A percentile compares a stretch with the other conserved stretches of the same genome.
Evolutionary conservation across 1,140 invertebrate genomes (phyloP).

Genomic region (Lucilia sericata): DNA sequence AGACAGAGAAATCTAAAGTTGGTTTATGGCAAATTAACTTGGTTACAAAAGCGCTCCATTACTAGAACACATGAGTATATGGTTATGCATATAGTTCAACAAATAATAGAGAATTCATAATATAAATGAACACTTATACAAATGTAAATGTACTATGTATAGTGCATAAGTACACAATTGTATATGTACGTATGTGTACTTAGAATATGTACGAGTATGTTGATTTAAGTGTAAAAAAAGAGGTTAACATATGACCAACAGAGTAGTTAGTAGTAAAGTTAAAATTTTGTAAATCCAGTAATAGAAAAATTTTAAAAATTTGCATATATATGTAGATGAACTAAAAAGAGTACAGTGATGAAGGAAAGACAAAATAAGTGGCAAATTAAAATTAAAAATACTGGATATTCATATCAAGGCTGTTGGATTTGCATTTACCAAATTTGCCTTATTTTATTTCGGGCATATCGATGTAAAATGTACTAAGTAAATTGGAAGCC

Average conservation of each 20-base stretch:
- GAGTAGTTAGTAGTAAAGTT: slow-evolving; percentile 39
- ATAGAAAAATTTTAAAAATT: too few relatives aligned
- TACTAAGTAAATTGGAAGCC: too few relatives aligned
- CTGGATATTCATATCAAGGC: too few relatives aligned
- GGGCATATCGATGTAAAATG: too few relatives aligned
- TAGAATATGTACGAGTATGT: not conserved
- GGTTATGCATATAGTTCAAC: not conserved
- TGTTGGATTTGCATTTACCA: too few relatives aligned
- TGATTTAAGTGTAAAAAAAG: slow-evolving; percentile 13
- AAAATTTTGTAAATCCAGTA: slow-evolving; percentile 29
- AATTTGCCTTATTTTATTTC: too few relatives aligned
- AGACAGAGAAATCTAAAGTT: not conserved
- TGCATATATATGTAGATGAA: too few relatives aligned
- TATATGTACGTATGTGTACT: not conserved
- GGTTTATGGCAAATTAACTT: slow-evolving; percentile 41
- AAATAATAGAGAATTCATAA: slow-evolving; percentile 17
- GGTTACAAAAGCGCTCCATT: slow-evolving; percentile 30
- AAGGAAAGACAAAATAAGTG: too few relatives aligned
- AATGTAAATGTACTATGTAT: not conserved
- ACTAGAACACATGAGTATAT: not conserved
- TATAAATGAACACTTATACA: not conserved
- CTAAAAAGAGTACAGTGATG: too few relatives aligned
- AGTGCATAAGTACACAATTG: not conserved
- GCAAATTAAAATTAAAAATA: too few relatives aligned
- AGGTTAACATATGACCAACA: slow-evolving; percentile 36